Evolutionary conservation across 2,113 vertebrate species (phyloP).

Genomic region (Macroglossus sobrinus): DNA sequence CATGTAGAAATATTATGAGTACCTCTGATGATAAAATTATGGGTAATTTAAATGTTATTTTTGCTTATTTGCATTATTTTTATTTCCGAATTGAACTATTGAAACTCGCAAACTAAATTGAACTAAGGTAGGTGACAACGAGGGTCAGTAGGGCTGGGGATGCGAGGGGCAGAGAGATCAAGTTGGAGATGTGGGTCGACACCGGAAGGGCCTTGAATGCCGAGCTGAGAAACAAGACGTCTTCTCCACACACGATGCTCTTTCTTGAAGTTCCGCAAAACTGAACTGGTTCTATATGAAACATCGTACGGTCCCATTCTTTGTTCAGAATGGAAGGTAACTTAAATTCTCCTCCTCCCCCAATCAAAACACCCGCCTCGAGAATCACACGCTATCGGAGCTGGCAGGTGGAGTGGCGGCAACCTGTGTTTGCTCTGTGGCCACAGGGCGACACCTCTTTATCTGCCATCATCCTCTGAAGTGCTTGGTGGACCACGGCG

Average conservation of each 20-base stretch:
- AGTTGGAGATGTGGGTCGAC: background rate
- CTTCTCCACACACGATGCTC: background rate
- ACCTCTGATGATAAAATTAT: background rate
- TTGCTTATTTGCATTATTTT: slow-evolving; percentile 2
- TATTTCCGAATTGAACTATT: background rate
- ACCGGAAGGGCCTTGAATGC: background rate
- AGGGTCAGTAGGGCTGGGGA: background rate
- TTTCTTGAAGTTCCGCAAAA: background rate
- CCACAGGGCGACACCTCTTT: background rate
- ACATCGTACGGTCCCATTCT: background rate
- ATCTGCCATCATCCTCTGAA: background rate
- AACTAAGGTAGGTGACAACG: background rate
- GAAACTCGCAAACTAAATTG: background rate
- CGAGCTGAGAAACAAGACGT: background rate
- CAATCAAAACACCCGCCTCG: background rate
- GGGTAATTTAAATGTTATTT: background rate
- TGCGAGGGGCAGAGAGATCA: background rate
- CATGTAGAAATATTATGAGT: background rate
- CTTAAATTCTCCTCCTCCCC: background rate
- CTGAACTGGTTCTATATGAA: background rate
- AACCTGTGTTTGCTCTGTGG: too few species aligned
- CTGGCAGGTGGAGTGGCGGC: fast-evolving
- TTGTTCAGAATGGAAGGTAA: background rate
- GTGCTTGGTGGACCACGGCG: background rate
- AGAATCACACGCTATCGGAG: background rate